These are phyloP conservation scores for Corythornis vintsioides DNA, from an alignment of 2,113 vertebrate species.

Conservation along the genomic window DNA sequence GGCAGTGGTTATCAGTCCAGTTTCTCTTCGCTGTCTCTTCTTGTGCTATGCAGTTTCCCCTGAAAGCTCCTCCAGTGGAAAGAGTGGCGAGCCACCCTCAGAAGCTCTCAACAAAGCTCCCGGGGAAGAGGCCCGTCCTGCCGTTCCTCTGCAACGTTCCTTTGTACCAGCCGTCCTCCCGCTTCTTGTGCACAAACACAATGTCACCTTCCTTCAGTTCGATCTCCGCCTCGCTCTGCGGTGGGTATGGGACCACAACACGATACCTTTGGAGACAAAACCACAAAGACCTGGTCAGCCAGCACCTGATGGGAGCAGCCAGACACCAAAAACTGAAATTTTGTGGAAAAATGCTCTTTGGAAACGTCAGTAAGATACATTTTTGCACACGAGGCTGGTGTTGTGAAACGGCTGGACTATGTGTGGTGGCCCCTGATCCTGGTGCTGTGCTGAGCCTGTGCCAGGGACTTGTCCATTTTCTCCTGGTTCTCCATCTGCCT, in stretches of 20 bases:
- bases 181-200: slow-evolving; percentile 97
- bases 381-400: not conserved
- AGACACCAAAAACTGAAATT: not conserved
- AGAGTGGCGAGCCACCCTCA: slow-evolving; percentile 60
- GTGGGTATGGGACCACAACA: slow-evolving; percentile 93
- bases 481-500: not conserved
- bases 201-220: slow-evolving; percentile 96
- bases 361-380: not conserved
- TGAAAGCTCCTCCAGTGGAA: slow-evolving; percentile 20
- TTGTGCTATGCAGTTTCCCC: slow-evolving; percentile 64
- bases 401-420: not conserved
- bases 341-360: not conserved
- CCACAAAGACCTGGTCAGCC: not conserved
- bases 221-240: slow-evolving; percentile 96
- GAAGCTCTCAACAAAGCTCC: slow-evolving; percentile 98
- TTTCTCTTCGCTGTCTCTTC: slow-evolving; percentile 53
- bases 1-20: slow-evolving; percentile 66
- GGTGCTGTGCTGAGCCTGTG: rapidly evolving
- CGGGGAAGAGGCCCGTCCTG: slow-evolving; percentile 94
- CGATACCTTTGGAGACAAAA: slow-evolving; percentile 84
- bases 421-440: rapidly evolving
- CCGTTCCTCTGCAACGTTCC: slow-evolving; percentile 96
- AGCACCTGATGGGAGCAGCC: not conserved
- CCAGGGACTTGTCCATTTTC: not conserved
- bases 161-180: slow-evolving; percentile 98